A percentile compares a stretch with the other conserved stretches of the same genome.
Conservation (phyloP, 2,113 vertebrate genomes). For the Elephas maximus region DNA sequence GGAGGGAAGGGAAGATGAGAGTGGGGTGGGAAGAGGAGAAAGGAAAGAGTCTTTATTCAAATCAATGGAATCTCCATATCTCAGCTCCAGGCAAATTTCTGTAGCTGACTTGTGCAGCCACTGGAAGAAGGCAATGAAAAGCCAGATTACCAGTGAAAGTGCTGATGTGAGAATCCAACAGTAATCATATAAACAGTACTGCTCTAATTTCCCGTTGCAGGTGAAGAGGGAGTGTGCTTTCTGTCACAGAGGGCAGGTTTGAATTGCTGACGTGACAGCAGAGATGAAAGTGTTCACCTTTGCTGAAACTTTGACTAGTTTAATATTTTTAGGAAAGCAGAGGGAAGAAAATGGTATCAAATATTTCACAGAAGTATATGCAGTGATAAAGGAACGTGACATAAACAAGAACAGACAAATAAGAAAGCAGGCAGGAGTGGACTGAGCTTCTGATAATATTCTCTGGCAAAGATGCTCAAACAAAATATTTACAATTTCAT, state of each 20-base stretch:
- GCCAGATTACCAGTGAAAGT: background rate
- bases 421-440: background rate
- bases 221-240: background rate
- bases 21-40: rapidly evolving
- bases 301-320: background rate
- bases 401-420: background rate
- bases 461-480: background rate
- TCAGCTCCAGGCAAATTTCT: background rate
- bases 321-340: background rate
- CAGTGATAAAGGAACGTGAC: background rate
- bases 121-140: background rate
- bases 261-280: background rate
- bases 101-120: background rate
- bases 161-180: background rate
- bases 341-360: background rate
- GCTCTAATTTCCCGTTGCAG: background rate
- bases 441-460: background rate
- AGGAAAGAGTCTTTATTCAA: background rate
- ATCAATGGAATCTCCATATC: background rate
- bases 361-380: background rate
- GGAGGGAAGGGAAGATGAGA: no score
- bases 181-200: background rate
- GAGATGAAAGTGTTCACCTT: background rate
- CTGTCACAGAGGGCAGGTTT: background rate
- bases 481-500: background rate